These are phyloP conservation scores for Crypturellus tataupa DNA, from an alignment of 2,797 vertebrate species.

Conservation along the genomic window DNA sequence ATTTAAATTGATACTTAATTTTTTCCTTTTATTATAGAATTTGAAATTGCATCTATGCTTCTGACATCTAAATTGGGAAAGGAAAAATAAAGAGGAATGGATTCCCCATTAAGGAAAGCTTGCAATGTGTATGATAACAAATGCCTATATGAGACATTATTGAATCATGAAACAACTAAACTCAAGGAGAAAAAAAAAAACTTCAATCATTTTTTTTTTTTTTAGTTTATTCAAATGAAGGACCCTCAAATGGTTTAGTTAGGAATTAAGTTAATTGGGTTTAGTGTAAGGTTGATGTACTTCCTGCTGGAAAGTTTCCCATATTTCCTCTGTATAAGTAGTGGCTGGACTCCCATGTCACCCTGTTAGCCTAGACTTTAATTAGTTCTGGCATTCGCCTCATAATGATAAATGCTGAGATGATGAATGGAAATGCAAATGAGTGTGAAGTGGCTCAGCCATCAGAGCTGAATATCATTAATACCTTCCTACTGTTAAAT, in stretches of 20 bases:
- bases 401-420: slow-evolving; percentile 94
- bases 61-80: neutral
- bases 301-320: slow-evolving; percentile 89
- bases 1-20: neutral
- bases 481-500: slow-evolving; percentile 95
- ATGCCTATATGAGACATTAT: neutral
- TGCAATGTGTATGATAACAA: neutral
- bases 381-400: slow-evolving; percentile 98
- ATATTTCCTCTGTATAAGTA: slow-evolving; percentile 80
- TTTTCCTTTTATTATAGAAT: neutral
- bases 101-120: neutral
- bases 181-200: slow-evolving; percentile 14
- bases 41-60: neutral
- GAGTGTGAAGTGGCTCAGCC: slow-evolving; percentile 91
- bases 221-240: slow-evolving; percentile 87
- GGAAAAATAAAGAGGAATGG: neutral
- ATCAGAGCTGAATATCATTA: slow-evolving; percentile 95
- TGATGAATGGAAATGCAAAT: slow-evolving; percentile 99
- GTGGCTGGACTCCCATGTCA: slow-evolving; percentile 84
- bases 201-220: slow-evolving; percentile 44
- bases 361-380: slow-evolving; percentile 95
- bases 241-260: slow-evolving; percentile 88
- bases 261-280: slow-evolving; percentile 93
- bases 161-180: neutral
- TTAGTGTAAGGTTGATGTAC: slow-evolving; percentile 89